phyloP scores from a whole-genome alignment of 2,888 invertebrate species.

The Leptura quadrifasciata region DNA sequence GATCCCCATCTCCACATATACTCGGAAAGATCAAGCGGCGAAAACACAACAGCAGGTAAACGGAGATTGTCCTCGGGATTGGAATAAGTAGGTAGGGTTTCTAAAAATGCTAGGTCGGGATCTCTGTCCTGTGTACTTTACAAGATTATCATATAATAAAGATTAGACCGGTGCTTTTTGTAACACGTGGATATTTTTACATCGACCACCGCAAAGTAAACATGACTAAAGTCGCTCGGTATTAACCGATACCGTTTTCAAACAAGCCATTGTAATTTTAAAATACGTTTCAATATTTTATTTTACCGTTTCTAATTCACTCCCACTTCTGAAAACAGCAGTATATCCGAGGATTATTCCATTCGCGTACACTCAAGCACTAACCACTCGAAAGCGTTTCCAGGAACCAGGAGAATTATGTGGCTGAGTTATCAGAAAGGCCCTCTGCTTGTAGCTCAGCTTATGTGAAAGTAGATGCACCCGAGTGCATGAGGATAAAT shows the following conservation, averaged over 20 bases:
- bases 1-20: background rate
- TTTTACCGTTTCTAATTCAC: background rate
- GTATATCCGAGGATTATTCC: background rate
- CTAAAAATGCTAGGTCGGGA: slow-evolving; percentile 28
- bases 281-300: background rate
- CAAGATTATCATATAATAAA: slow-evolving; percentile 20
- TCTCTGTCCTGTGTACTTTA: background rate
- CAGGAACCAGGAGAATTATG: background rate
- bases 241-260: no score
- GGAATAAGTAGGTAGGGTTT: slow-evolving; percentile 9
- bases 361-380: background rate
- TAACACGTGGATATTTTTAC: background rate
- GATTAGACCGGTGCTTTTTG: background rate
- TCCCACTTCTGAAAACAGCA: slow-evolving; percentile 14
- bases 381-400: background rate
- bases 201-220: no score
- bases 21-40: background rate
- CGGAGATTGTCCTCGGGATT: background rate
- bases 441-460: background rate
- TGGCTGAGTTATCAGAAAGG: slow-evolving; percentile 2
- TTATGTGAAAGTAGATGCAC: slow-evolving; percentile 16
- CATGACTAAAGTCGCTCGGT: no score
- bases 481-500: slow-evolving; percentile 27
- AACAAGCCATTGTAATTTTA: no score
- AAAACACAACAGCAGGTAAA: slow-evolving; percentile 34